Conservation (phyloP, 2,888 invertebrate genomes). For the Druceiella hillmani region DNA sequence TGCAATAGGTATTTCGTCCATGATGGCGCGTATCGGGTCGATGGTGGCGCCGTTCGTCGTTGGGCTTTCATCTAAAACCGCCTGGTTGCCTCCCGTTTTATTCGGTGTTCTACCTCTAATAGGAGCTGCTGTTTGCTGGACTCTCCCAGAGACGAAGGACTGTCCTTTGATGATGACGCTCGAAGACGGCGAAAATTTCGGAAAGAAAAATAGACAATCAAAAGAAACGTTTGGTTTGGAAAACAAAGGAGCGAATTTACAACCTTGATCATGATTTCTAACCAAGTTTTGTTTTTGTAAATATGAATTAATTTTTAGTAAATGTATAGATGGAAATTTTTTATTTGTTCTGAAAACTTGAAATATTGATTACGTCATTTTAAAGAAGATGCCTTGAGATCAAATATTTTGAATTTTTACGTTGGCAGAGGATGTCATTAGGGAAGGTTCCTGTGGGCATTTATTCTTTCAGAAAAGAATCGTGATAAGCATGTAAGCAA, state of each 20-base stretch:
- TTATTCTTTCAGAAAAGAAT: too few species aligned
- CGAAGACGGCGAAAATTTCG: constrained; percentile 54
- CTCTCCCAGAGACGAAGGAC: constrained; percentile 63
- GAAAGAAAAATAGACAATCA: neutral
- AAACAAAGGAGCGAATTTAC: neutral
- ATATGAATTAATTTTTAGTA: too few species aligned
- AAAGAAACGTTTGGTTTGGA: neutral
- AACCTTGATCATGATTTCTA: too few species aligned
- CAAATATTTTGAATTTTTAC: too few species aligned
- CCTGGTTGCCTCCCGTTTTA: constrained; percentile 62
- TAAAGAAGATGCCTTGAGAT: too few species aligned
- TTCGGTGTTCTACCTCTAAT: constrained; percentile 67
- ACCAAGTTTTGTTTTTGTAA: too few species aligned
- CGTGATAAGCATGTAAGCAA: too few species aligned
- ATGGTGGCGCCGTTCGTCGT: constrained; percentile 81
- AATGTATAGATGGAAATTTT: too few species aligned
- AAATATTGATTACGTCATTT: too few species aligned
- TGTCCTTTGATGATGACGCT: constrained; percentile 61
- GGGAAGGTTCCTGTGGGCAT: too few species aligned
- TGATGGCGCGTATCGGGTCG: constrained; percentile 81
- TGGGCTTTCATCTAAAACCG: constrained; percentile 42
- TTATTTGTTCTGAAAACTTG: too few species aligned
- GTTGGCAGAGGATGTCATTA: too few species aligned
- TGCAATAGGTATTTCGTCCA: constrained; percentile 82
- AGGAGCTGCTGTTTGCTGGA: constrained; percentile 49